Evolutionary conservation across 2,888 invertebrate genomes (phyloP).

Genomic region (Cryptocephalus moraei): DNA sequence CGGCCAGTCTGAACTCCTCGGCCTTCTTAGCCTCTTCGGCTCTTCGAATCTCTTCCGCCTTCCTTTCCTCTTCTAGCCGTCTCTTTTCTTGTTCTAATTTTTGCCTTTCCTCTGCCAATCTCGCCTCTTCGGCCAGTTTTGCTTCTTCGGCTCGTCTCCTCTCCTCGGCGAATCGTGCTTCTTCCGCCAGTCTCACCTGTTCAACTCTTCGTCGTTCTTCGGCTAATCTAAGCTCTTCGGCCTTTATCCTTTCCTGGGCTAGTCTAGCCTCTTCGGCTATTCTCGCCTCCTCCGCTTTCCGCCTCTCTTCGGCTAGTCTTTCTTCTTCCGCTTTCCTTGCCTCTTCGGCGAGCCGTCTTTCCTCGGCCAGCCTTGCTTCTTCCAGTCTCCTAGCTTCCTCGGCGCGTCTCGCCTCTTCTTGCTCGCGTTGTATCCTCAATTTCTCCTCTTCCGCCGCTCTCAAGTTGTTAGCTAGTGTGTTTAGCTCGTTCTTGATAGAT

Average conservation of each 20-base stretch:
- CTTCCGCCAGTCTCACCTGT: constrained; percentile 33
- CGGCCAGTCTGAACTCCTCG: constrained; percentile 12
- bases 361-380: constrained; percentile 33
- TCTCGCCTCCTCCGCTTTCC: constrained; percentile 12
- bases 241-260: constrained; percentile 21
- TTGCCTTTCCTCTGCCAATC: constrained; percentile 19
- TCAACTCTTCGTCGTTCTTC: constrained; percentile 16
- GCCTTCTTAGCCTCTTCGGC: constrained; percentile 20
- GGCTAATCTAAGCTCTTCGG: constrained; percentile 13
- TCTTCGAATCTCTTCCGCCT: constrained; percentile 21
- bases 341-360: constrained; percentile 31
- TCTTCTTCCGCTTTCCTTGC: constrained; percentile 15
- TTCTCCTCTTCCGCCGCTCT: constrained; percentile 42
- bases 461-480: constrained; percentile 47
- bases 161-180: constrained; percentile 16
- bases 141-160: constrained; percentile 12
- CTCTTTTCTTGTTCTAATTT: constrained; percentile 16
- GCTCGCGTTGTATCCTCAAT: constrained; percentile 38
- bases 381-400: constrained; percentile 39
- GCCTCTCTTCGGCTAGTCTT: constrained; percentile 16
- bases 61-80: constrained; percentile 12
- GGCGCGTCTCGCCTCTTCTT: constrained; percentile 37
- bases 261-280: constrained; percentile 17
- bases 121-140: constrained; percentile 16
- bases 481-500: constrained; percentile 50